These are phyloP conservation scores for Dendroctonus ponderosae DNA, from an alignment of 1,140 invertebrate genomes.

Conservation along the genomic window DNA sequence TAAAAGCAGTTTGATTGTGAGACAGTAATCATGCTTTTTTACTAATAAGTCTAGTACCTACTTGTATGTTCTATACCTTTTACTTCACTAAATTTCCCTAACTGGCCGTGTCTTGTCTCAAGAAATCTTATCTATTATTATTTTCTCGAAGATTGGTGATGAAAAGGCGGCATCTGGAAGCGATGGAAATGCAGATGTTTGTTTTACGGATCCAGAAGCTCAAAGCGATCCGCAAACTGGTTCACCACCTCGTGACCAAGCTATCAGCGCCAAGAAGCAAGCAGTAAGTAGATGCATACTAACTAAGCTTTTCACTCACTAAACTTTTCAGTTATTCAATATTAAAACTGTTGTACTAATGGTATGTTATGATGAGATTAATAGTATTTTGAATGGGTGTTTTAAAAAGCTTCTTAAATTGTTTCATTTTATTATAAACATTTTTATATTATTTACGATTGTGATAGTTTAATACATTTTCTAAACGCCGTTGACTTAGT, in stretches of 20 bases:
- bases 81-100: too few species aligned
- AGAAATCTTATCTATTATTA: background rate
- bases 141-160: constrained; percentile 33
- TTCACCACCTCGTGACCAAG: constrained; percentile 48
- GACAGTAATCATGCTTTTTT: background rate
- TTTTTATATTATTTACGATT: too few species aligned
- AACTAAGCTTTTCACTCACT: too few species aligned
- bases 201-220: constrained; percentile 47
- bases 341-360: too few species aligned
- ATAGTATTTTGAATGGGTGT: too few species aligned
- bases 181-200: constrained; percentile 49
- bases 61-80: too few species aligned
- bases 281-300: constrained; percentile 2
- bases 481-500: background rate
- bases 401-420: background rate
- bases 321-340: background rate
- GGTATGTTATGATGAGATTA: too few species aligned
- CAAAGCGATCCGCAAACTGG: constrained; percentile 49
- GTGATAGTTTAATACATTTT: background rate
- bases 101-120: too few species aligned
- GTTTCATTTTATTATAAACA: background rate
- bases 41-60: too few species aligned
- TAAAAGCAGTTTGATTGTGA: constrained; percentile 3
- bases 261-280: constrained; percentile 4
- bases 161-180: constrained; percentile 44